These are phyloP conservation scores for Sternotherus odoratus DNA, from an alignment of 2,797 vertebrate species.

Conservation along the genomic window DNA sequence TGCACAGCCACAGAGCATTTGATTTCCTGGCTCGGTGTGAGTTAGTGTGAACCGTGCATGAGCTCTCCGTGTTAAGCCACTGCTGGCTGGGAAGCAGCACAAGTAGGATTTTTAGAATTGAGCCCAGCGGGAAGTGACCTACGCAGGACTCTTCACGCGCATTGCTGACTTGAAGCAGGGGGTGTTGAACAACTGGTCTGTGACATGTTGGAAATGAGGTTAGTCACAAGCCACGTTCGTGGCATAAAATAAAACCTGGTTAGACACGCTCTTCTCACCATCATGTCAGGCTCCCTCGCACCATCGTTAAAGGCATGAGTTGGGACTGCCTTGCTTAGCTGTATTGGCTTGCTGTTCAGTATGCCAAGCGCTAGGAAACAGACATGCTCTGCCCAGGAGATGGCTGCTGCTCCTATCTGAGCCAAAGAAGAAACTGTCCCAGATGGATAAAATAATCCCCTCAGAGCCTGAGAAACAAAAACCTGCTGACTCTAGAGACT, in stretches of 20 bases:
- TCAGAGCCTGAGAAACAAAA: neutral
- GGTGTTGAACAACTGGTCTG: neutral
- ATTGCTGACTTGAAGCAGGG: neutral
- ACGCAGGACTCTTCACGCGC: neutral
- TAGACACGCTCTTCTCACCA: neutral
- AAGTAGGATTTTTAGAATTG: neutral
- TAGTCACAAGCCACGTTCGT: neutral
- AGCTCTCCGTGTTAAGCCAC: neutral
- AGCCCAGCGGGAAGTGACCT: neutral
- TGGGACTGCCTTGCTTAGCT: neutral
- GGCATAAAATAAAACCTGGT: neutral
- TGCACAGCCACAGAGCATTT: neutral
- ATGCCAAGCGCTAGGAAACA: no score
- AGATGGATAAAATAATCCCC: neutral
- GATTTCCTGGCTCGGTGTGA: neutral
- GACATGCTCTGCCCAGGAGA: neutral
- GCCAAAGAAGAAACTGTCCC: neutral
- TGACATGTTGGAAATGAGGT: neutral
- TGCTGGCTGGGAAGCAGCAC: neutral
- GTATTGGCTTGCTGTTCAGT: neutral
- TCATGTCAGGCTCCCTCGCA: neutral
- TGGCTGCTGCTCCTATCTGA: neutral
- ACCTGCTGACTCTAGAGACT: neutral
- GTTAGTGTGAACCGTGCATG: neutral
- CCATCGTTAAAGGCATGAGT: neutral